Evolutionary conservation across 2,797 vertebrate species (phyloP).

Genomic region (Lutra lutra): DNA sequence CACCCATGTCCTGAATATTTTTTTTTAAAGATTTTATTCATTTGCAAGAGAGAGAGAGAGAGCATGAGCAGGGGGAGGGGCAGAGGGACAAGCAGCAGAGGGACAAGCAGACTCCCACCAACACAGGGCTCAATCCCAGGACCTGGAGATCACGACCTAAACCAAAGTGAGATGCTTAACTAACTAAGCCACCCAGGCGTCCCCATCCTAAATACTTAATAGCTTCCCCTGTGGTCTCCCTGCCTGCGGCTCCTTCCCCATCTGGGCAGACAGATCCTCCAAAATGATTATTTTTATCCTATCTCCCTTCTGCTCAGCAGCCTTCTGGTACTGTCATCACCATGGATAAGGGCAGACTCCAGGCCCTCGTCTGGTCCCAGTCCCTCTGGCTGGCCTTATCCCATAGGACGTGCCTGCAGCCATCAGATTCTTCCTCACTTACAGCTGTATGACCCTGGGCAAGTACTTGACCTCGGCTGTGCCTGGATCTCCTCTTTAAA

Average conservation of each 20-base stretch:
- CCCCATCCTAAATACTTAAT: background rate
- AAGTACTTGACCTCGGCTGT: background rate
- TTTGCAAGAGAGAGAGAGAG: background rate
- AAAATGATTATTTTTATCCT: background rate
- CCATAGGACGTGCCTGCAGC: background rate
- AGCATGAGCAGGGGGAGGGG: background rate
- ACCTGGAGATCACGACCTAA: background rate
- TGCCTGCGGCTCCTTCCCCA: background rate
- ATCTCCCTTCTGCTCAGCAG: background rate
- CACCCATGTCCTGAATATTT: background rate
- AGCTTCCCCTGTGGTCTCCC: background rate
- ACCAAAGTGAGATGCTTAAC: background rate
- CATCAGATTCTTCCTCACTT: background rate
- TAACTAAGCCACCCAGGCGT: background rate
- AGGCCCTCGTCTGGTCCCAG: background rate
- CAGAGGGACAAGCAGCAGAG: background rate
- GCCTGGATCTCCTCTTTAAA: background rate
- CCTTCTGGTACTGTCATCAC: background rate
- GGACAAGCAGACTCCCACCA: background rate
- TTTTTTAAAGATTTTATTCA: background rate
- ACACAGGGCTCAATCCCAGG: background rate
- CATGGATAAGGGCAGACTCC: background rate
- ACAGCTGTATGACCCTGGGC: background rate
- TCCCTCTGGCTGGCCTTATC: background rate
- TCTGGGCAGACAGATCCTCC: conserved; percentile 15